These are phyloP conservation scores for Shargacucullia verbasci DNA, from an alignment of 2,888 invertebrate genomes.

Conservation along the genomic window DNA sequence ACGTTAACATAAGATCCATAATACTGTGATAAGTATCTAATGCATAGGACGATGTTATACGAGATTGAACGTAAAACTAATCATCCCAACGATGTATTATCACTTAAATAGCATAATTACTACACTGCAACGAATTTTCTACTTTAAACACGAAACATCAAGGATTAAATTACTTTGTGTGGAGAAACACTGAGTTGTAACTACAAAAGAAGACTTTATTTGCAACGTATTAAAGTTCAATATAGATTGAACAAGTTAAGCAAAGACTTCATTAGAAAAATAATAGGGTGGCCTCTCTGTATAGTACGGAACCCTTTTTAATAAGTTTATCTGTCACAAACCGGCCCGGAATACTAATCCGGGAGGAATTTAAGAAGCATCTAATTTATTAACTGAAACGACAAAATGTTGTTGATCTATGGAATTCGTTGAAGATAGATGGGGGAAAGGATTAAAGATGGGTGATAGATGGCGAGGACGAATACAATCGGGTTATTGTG, in stretches of 20 bases:
- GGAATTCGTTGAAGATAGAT: neutral
- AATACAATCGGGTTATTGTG: too few species aligned
- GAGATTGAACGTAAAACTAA: conserved; percentile 53
- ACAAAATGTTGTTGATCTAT: conserved; percentile 10
- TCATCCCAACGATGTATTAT: conserved; percentile 42
- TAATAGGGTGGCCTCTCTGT: conserved; percentile 24
- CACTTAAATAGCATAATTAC: conserved; percentile 46
- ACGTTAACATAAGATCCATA: neutral
- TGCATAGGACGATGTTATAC: conserved; percentile 22
- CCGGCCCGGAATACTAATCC: conserved; percentile 29
- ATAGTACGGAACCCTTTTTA: conserved; percentile 38
- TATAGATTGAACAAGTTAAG: neutral
- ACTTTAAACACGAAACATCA: neutral
- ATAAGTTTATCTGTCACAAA: conserved; percentile 41
- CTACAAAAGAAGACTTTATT: conserved; percentile 1
- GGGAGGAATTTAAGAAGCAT: conserved; percentile 26
- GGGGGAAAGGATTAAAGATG: neutral
- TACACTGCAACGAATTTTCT: neutral
- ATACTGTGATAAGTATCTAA: conserved; percentile 10
- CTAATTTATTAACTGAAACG: conserved; percentile 36
- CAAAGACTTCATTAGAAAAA: conserved; percentile 20
- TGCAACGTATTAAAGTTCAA: accelerated
- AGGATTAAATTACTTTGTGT: conserved; percentile 18
- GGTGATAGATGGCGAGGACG: too few species aligned
- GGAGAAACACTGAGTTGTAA: accelerated